Base-by-base conservation (phyloP, 2,797 vertebrate genomes). In the Periparus ater region DNA sequence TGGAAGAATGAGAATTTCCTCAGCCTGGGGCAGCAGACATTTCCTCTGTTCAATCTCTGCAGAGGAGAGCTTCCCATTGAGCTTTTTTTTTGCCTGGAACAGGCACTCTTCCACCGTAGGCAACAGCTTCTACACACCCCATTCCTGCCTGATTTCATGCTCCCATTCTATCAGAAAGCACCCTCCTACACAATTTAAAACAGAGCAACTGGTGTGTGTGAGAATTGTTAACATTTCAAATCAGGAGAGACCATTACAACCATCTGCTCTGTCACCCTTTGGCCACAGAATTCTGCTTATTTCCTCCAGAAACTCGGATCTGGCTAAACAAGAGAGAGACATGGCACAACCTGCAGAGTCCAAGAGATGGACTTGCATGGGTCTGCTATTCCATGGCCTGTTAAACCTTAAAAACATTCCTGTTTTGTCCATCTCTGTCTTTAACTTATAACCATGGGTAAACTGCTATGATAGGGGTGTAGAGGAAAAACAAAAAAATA, bases 81-180 rank as follows among this genome's bases (percentile, higher is more conserved):
- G 44, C 2, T 27, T 30, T 48, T 36, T 55, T 55, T 60, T 50
- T 47, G 8, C 29, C 29, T 5, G 6, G 17, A 83, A 72, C 54
- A 89, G 79, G 53, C 91, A 72, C 65, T 66, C 65, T 85, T 85
- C 74, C 86, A 94, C 68, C 0, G 0, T 30, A 76, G 51, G 61
- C 74, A 93, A 54, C 2, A 34, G 81, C 57, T 65, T 74, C 93
- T 74, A 87, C 91, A 94, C 54, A 68, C 75, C 79, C 94, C 66
- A 95, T 94, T 96, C 94, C 92, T 96, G 48, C 53, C 80, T 79
- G 81, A 96, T 97, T 96, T 95, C 92, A 97, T 83, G 96, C 92
- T 97, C 91, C 82, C 95, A 92, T 96, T 96, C 92, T 93, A 93
- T 44, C 90, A 91, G 92, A 93, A 76, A 91, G 63, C 7, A 9